phyloP scores from a whole-genome alignment of 2,113 vertebrate species.

The Gymnocephalus cernua region DNA sequence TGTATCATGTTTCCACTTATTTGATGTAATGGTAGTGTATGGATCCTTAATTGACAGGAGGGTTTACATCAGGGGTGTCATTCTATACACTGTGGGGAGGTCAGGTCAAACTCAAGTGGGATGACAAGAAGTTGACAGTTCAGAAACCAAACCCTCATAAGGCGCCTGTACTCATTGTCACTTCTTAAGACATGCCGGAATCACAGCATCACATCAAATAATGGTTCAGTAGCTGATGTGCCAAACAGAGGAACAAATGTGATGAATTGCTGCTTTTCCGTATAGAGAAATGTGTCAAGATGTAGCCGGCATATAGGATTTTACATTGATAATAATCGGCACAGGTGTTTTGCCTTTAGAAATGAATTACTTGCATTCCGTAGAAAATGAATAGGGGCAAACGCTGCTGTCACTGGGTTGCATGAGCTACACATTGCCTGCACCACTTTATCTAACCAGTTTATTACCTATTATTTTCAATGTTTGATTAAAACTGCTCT shows the following conservation, averaged over 20 bases:
- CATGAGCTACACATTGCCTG: too few relatives aligned
- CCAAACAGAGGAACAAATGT: neutral
- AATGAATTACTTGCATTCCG: neutral
- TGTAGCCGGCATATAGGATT: neutral
- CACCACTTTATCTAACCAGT: neutral
- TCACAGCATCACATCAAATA: neutral
- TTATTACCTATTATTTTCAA: neutral
- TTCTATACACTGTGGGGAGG: neutral
- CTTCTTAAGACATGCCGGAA: too few relatives aligned
- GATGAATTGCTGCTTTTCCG: neutral
- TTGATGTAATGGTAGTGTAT: slow-evolving; percentile 69
- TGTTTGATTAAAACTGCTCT: neutral
- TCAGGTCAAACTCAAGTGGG: neutral
- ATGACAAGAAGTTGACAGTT: neutral
- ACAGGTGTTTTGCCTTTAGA: neutral
- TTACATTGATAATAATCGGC: neutral
- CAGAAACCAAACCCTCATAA: neutral
- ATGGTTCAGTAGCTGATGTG: neutral
- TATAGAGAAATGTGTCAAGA: neutral
- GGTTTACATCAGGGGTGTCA: slow-evolving; percentile 24
- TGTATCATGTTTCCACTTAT: slow-evolving; percentile 69
- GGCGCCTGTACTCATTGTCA: neutral
- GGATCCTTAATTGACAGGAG: slow-evolving; percentile 62
- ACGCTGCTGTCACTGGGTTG: too few relatives aligned
- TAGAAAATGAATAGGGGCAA: too few relatives aligned